phyloP scores from a whole-genome alignment of 2,888 invertebrate genomes.

The Tolmerus cingulatus region DNA sequence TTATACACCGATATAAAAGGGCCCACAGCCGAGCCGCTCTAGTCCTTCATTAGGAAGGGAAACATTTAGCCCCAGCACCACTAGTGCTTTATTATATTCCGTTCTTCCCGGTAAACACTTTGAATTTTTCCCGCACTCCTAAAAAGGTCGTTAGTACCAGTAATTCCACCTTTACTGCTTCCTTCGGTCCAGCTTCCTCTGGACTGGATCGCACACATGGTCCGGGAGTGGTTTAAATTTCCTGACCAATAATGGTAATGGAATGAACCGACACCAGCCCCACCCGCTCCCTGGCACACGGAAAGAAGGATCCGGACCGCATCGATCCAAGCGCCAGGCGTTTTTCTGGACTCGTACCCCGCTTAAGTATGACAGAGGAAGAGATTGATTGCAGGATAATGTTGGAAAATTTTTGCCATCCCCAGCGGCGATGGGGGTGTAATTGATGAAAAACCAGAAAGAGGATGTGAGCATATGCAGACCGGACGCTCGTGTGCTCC shows the following conservation, averaged over 20 bases:
- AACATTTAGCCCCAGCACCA: neutral
- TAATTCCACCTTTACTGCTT: constrained; percentile 25
- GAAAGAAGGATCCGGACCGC: neutral
- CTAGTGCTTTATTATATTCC: constrained; percentile 13
- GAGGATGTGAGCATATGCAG: neutral
- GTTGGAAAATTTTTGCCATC: neutral
- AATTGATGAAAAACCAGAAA: neutral
- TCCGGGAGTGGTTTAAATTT: neutral
- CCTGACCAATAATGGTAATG: constrained; percentile 34
- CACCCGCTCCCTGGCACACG: neutral
- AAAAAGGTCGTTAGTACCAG: constrained; percentile 12
- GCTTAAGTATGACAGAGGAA: constrained; percentile 17
- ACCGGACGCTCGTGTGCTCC: neutral
- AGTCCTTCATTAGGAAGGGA: constrained; percentile 10
- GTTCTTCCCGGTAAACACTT: constrained; percentile 11
- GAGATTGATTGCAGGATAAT: constrained; percentile 10
- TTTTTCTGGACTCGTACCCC: neutral
- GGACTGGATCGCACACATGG: neutral
- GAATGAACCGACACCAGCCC: neutral
- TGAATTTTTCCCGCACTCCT: constrained; percentile 25
- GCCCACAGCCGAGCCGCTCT: neutral
- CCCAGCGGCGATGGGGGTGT: neutral
- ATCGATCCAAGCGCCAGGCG: neutral
- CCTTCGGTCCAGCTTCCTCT: neutral
- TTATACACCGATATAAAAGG: neutral